Evolutionary conservation across 2,113 vertebrate species (phyloP).

Genomic region (Delphinus delphis): DNA sequence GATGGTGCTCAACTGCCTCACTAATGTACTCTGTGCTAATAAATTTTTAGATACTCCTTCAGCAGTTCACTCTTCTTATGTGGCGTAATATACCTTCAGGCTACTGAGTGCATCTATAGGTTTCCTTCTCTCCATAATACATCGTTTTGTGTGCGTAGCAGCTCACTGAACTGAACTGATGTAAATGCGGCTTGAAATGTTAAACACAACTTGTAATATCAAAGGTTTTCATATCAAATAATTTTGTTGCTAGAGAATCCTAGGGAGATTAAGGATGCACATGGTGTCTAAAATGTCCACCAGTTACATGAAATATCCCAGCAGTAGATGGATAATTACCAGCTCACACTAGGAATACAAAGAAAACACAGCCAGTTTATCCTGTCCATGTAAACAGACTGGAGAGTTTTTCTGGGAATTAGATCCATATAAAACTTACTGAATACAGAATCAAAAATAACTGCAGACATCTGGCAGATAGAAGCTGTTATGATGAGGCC

Average conservation of each 20-base stretch:
- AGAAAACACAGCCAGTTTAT: constrained; percentile 58
- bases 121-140: constrained; percentile 52
- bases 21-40: background rate
- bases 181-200: constrained; percentile 86
- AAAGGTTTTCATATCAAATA: constrained; percentile 84
- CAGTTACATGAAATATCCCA: constrained; percentile 65
- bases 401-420: constrained; percentile 43
- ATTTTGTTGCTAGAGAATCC: constrained; percentile 80
- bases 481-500: constrained; percentile 49
- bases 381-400: constrained; percentile 49
- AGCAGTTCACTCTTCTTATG: constrained; percentile 16
- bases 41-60: constrained; percentile 55
- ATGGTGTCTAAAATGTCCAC: constrained; percentile 75
- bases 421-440: constrained; percentile 27
- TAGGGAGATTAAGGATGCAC: constrained; percentile 79
- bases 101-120: constrained; percentile 56
- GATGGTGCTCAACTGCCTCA: background rate
- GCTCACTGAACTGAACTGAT: constrained; percentile 77
- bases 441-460: constrained; percentile 53
- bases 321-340: constrained; percentile 64
- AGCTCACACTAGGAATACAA: constrained; percentile 62
- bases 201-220: constrained; percentile 86
- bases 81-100: constrained; percentile 64
- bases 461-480: constrained; percentile 51
- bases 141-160: constrained; percentile 71